Evolutionary conservation across 1,140 invertebrate species (phyloP), one percentile per base, ranked within the genome.

Genomic region (Lepidurus packardi): DNA sequence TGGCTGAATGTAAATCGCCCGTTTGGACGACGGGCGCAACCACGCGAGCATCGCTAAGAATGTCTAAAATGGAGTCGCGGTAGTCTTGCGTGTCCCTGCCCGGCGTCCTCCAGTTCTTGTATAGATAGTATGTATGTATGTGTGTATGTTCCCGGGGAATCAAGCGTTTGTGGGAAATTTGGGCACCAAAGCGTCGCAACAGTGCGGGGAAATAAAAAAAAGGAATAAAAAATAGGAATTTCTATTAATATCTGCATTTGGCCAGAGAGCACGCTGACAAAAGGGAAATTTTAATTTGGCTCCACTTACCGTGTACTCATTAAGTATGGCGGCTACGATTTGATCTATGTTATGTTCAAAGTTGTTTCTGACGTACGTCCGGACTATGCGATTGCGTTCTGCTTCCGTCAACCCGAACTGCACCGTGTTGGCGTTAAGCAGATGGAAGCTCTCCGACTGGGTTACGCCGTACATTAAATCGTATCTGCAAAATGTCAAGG

Each of bases 401-500:
- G 89, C 89, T 82, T 94, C 91, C n/a, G 78, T 78, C 44, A 78
- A 24, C 25, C 78, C 78, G 43, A 41, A 75, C 9, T 75, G 41
- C 9, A 78, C 13, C 42, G 78, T 78, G 73, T 73, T 73, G 21
- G 78, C 90, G 4, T 90, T 90, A 73, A 98, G 88, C 80, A 93
- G 88, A 82, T 95, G 91, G 83, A 94, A 93, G 79, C 93, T 94
- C 84, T 98, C 96, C 80, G 92, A 87, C 84, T 94, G 91, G 6
- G 93, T 95, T 13, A 96, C 90, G 41, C 96, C 96, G 81, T 94
- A 92, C 86, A 98, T 87, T 74, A 98, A 86, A 83, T 96, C 94
- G 82, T 93, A 95, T 81, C 92, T 93, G 84, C 53, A 85, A 82
- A 79, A 80, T 79, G 11, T 13, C 5, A 65, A 7, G 10, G 16